phyloP scores from a whole-genome alignment of 2,797 vertebrate species.

The Sebastes hopkinsi region DNA sequence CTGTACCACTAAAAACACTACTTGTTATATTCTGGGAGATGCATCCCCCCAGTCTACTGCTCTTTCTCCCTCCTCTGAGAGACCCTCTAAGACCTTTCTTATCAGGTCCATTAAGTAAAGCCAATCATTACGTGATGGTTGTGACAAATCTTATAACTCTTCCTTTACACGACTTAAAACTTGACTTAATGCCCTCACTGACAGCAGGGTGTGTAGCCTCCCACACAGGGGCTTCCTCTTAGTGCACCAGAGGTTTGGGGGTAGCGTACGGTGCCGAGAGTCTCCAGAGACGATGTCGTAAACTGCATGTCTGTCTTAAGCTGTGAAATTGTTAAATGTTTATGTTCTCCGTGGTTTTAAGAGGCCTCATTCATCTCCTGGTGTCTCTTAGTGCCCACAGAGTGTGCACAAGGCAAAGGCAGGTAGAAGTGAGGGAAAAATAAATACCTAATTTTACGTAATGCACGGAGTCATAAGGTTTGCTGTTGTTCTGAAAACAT shows the following conservation, averaged over 20 bases:
- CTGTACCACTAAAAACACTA: not conserved
- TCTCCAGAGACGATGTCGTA: constrained; percentile 51
- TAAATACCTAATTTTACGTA: constrained; percentile 56
- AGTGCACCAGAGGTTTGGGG: constrained; percentile 7
- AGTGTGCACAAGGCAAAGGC: constrained; percentile 44
- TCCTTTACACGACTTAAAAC: constrained; percentile 27
- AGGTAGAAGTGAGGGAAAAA: constrained; percentile 34
- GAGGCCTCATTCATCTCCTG: constrained; percentile 57
- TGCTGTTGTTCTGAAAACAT: constrained; percentile 68
- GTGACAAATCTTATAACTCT: not conserved
- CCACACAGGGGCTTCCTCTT: constrained; percentile 26
- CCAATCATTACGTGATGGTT: constrained; percentile 6
- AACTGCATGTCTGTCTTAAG: constrained; percentile 48
- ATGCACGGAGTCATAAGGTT: constrained; percentile 61
- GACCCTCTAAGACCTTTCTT: not conserved
- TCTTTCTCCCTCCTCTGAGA: not conserved
- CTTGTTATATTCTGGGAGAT: constrained; percentile 4
- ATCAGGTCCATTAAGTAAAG: not conserved
- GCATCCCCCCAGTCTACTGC: not conserved
- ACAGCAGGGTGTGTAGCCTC: constrained; percentile 4
- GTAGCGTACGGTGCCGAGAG: constrained; percentile 21
- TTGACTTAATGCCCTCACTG: constrained; percentile 7
- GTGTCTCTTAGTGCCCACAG: constrained; percentile 46
- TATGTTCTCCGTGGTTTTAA: constrained; percentile 57
- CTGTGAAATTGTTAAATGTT: constrained; percentile 59